These are phyloP conservation scores for Lucifuga dentata DNA, from an alignment of 2,113 vertebrate genomes.

Conservation along the genomic window DNA sequence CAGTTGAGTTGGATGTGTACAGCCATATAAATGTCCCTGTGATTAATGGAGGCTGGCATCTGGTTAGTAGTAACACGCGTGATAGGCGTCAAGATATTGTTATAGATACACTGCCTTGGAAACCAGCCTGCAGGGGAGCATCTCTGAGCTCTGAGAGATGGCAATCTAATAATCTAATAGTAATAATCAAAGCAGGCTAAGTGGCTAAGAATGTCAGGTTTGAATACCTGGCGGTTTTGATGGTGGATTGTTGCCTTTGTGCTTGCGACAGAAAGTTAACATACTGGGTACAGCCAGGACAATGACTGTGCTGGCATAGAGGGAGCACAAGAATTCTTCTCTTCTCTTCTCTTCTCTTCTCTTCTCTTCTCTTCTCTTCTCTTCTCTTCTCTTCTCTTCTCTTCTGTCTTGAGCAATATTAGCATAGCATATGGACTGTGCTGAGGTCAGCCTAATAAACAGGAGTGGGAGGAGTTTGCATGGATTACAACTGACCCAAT, in stretches of 20 bases:
- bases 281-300: constrained; percentile 21
- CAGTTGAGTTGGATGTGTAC: constrained; percentile 6
- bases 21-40: constrained; percentile 20
- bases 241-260: constrained; percentile 20
- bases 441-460: constrained; percentile 48
- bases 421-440: constrained; percentile 20
- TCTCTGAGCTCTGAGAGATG: background rate
- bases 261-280: constrained; percentile 26
- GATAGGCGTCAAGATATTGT: constrained; percentile 4
- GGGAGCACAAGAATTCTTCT: background rate
- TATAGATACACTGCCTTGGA: background rate
- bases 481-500: constrained; percentile 49
- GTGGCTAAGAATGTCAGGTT: constrained; percentile 13
- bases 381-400: background rate
- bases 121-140: background rate
- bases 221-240: constrained; percentile 35
- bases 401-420: background rate
- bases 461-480: constrained; percentile 47
- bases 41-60: constrained; percentile 50
- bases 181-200: too few relatives aligned
- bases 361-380: background rate
- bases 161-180: too few relatives aligned
- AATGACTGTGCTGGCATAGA: constrained; percentile 2
- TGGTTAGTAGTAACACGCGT: constrained; percentile 28
- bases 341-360: background rate